Evolutionary conservation across 37 sponge, comb jelly and placozoan species (phyloP), one percentile per base, ranked within the genome.

Genomic region (Crambe crambe): DNA sequence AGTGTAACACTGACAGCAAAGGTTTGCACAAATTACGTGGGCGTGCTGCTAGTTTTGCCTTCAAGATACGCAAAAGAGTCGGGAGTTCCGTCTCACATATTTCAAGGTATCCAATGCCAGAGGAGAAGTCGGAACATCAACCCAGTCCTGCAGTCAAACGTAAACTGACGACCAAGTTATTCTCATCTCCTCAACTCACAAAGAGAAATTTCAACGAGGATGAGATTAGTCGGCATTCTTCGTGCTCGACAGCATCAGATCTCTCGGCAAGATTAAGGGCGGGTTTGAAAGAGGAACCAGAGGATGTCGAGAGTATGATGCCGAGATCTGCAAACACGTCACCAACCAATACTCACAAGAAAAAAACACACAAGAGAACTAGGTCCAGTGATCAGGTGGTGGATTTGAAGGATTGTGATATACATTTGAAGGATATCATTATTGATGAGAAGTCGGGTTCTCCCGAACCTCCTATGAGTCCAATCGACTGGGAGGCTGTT

Each of bases 401-500:
- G 5, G 81, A 70, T 4, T 29, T 80, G 32, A 32, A n/a, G 22
- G 37, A 3, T n/a, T 22, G 21, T 44, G 79, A 68, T 22, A 29
- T 79, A 0, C 31, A 71, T 4, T 63, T 82, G 2, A 60, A 40
- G 23, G 82, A 82, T 42, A 73, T 82, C 15, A 35, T 15, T 0
- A 40, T 82, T 61, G 10, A 44, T 30, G 74, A 73, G 65, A 82
- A 63, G 37, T 62, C 82, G 15, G 23, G 20, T 6, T 73, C 73
- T 31, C 43, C 80, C 9, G 40, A 37, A 58, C n/a, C 35, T 20
- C 71, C 61, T 18, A 4, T 39, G 1, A 58, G 61, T 23, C 59
- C 81, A 3, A 73, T 82, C 40, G 82, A 82, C 29, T 82, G 82
- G 82, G 82, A 82, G 74, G 74, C 73, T 12, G 31, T 82, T 17